Evolutionary conservation across 2,113 vertebrate species (phyloP).

Genomic region (Ginglymostoma cirratum): DNA sequence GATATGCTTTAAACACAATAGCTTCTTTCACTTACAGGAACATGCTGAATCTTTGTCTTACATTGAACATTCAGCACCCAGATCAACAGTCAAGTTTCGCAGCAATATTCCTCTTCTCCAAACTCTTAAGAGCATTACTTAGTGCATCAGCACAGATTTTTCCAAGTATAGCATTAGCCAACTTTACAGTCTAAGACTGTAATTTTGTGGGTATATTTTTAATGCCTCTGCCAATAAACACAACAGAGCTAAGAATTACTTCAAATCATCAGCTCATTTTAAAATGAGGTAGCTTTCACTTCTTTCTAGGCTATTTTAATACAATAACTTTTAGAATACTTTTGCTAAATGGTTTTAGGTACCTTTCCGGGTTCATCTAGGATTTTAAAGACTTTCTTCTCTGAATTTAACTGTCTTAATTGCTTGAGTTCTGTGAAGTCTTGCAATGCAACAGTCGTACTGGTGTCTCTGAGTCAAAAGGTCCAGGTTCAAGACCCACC

Average conservation of each 20-base stretch:
- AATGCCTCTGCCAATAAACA: background rate
- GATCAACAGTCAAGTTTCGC: background rate
- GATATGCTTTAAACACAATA: background rate
- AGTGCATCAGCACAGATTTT: background rate
- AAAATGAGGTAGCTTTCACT: background rate
- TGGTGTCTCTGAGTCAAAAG: too few species aligned
- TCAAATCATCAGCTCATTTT: background rate
- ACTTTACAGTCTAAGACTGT: background rate
- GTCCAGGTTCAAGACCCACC: too few species aligned
- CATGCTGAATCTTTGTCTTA: background rate
- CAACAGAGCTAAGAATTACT: background rate
- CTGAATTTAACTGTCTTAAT: background rate
- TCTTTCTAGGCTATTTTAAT: background rate
- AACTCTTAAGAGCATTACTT: background rate
- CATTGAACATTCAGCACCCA: background rate
- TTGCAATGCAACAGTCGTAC: too few species aligned
- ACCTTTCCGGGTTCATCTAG: background rate
- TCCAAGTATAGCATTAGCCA: background rate
- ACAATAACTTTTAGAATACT: too few species aligned
- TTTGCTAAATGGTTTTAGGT: background rate
- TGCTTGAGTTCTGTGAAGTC: too few species aligned
- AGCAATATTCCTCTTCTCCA: background rate
- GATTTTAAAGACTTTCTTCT: background rate
- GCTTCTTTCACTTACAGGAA: background rate
- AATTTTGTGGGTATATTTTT: background rate